Conservation (phyloP, 2,113 vertebrate genomes). For the Crotalus tigris region DNA sequence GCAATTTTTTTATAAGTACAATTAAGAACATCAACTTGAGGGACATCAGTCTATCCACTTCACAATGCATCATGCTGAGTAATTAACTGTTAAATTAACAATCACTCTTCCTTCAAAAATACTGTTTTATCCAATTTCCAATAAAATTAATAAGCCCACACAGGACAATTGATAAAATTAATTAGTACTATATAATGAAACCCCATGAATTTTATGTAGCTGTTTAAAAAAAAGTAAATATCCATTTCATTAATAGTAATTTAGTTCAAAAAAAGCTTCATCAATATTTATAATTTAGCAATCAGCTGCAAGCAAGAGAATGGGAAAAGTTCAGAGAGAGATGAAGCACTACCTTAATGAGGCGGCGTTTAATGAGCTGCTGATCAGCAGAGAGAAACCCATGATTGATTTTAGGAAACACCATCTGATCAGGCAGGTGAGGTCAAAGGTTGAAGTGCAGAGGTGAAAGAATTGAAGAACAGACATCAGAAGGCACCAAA, state of each 20-base stretch:
- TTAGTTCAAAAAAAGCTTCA: not conserved
- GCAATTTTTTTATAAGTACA: constrained; percentile 16
- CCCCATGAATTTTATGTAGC: not conserved
- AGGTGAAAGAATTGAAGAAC: constrained; percentile 89
- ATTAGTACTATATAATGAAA: not conserved
- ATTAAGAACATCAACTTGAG: constrained; percentile 12
- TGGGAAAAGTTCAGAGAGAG: constrained; percentile 66
- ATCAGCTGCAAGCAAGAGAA: constrained; percentile 45
- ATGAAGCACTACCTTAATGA: constrained; percentile 99
- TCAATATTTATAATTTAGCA: constrained; percentile 45
- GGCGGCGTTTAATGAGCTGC: constrained; percentile 99
- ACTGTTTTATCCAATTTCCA: constrained; percentile 28
- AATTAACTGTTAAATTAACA: constrained; percentile 25
- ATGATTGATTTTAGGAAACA: constrained; percentile 99
- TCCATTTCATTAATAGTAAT: constrained; percentile 1
- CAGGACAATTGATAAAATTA: constrained; percentile 17
- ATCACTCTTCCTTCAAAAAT: constrained; percentile 12
- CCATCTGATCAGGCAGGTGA: constrained; percentile 99
- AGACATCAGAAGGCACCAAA: constrained; percentile 89
- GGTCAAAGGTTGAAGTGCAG: constrained; percentile 93
- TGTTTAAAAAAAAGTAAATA: not conserved
- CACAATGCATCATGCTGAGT: constrained; percentile 27
- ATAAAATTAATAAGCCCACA: not conserved
- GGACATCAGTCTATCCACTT: constrained; percentile 17
- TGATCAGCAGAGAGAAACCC: constrained; percentile 99